A percentile compares a stretch with the other conserved stretches of the same genome.
phyloP scores from a whole-genome alignment of 2,797 vertebrate species.

The Gastrophryne carolinensis region DNA sequence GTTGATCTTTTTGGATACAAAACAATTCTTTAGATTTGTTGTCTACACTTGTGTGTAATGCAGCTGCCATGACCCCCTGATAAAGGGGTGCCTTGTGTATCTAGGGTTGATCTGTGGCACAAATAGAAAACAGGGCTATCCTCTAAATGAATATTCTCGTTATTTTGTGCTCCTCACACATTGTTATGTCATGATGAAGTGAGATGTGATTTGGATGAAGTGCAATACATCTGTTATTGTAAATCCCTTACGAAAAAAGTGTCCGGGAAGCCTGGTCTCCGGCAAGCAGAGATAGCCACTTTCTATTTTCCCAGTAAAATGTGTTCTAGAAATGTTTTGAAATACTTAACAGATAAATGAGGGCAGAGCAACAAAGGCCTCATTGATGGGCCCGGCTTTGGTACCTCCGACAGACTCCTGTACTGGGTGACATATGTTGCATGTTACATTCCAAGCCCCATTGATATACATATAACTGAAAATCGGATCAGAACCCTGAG shows the following conservation, averaged over 20 bases:
- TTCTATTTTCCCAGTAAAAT: slow-evolving; percentile 32
- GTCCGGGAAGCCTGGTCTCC: slow-evolving; percentile 1
- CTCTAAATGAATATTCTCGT: slow-evolving; percentile 9
- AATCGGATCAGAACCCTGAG: background rate
- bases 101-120: background rate
- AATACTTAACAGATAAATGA: slow-evolving; percentile 39
- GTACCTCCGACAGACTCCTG: slow-evolving; percentile 40
- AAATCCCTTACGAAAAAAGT: slow-evolving; percentile 32
- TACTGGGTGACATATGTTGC: slow-evolving; percentile 30
- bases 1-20: background rate
- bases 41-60: background rate
- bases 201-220: slow-evolving; percentile 37
- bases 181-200: slow-evolving; percentile 33
- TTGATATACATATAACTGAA: slow-evolving; percentile 1
- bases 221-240: slow-evolving; percentile 40
- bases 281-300: slow-evolving; percentile 14
- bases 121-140: slow-evolving; percentile 16
- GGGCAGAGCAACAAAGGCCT: slow-evolving; percentile 31
- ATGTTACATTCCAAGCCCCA: slow-evolving; percentile 29
- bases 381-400: slow-evolving; percentile 31
- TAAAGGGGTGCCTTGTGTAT: background rate
- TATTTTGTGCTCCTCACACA: slow-evolving; percentile 24
- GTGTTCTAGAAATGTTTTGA: slow-evolving; percentile 40
- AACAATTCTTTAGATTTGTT: background rate
- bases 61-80: background rate